Percentiles rank a stretch among this genome's conserved stretches.
phyloP scores from a whole-genome alignment of 2,888 invertebrate genomes.

The Polyommatus iphigenia region DNA sequence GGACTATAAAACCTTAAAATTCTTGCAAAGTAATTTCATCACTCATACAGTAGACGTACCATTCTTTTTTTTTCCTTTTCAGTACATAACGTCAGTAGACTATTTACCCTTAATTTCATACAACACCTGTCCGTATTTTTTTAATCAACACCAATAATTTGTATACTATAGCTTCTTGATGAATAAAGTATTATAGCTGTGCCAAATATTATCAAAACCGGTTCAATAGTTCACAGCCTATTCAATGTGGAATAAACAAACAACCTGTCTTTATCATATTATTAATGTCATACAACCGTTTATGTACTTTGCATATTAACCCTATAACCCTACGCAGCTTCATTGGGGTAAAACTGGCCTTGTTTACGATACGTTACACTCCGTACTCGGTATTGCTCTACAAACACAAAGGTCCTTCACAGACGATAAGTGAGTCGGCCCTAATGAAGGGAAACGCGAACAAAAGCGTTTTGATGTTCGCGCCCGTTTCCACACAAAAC shows the following conservation, averaged over 20 bases:
- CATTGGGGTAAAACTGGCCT: background rate
- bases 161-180: no score
- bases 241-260: background rate
- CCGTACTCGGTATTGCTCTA: background rate
- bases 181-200: no score
- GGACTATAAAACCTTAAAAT: background rate
- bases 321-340: background rate
- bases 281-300: background rate
- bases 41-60: no score
- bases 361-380: background rate
- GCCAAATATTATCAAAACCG: no score
- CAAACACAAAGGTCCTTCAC: slow-evolving; percentile 6
- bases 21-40: no score
- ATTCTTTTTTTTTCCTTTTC: no score
- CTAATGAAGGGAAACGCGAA: slow-evolving; percentile 14
- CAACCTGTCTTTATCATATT: background rate
- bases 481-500: background rate
- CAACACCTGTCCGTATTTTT: no score
- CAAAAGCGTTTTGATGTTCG: slow-evolving; percentile 24
- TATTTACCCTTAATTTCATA: no score
- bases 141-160: no score
- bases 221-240: no score
- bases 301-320: background rate
- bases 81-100: no score
- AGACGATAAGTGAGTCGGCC: slow-evolving; percentile 8